Evolutionary conservation across 1,140 invertebrate genomes (phyloP).

Genomic region (Drosophila ogumai): DNA sequence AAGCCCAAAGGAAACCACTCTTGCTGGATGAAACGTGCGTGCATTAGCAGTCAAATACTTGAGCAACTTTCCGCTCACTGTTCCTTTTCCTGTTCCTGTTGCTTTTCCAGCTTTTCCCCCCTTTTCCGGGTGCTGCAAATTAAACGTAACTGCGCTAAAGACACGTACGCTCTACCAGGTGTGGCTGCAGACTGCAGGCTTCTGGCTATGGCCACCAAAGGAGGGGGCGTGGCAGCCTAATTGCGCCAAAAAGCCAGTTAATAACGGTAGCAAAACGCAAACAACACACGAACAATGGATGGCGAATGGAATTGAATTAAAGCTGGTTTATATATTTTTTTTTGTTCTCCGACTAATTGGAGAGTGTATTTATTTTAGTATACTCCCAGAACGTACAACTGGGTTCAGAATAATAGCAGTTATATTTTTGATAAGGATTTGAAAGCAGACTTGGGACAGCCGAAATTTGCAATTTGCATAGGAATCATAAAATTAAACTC

Average conservation of each 20-base stretch:
- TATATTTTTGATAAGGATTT: too few species aligned
- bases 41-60: slow-evolving; percentile 64
- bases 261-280: slow-evolving; percentile 54
- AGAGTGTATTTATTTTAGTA: not conserved
- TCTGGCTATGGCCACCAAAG: not conserved
- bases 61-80: slow-evolving; percentile 39
- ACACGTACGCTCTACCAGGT: slow-evolving; percentile 50
- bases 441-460: too few species aligned
- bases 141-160: slow-evolving; percentile 47
- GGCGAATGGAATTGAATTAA: slow-evolving; percentile 64
- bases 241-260: slow-evolving; percentile 79
- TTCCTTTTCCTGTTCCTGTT: slow-evolving; percentile 27
- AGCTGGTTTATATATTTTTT: slow-evolving; percentile 6
- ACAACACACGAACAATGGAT: slow-evolving; percentile 46
- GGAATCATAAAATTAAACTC: too few species aligned
- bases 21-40: slow-evolving; percentile 59
- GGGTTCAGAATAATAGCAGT: not conserved
- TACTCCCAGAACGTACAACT: not conserved
- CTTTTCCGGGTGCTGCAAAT: slow-evolving; percentile 34
- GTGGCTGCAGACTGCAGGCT: slow-evolving; percentile 11
- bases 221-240: slow-evolving; percentile 57
- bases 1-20: slow-evolving; percentile 18
- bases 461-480: too few species aligned
- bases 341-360: slow-evolving; percentile 22
- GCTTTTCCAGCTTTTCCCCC: slow-evolving; percentile 5